phyloP scores from a whole-genome alignment of 1,140 invertebrate genomes.

The Saccostrea cuccullata region DNA sequence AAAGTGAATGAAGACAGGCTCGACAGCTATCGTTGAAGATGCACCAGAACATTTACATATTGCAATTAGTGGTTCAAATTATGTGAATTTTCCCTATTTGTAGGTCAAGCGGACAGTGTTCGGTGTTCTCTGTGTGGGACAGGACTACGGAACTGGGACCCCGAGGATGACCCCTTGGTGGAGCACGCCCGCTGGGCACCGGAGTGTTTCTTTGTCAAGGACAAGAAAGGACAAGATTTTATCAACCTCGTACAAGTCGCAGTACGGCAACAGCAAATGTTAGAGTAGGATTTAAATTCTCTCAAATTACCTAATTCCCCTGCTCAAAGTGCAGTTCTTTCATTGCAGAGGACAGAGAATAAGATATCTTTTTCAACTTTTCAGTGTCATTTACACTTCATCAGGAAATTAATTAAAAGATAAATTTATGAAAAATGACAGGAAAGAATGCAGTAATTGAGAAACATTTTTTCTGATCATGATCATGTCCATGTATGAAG shows the following conservation, averaged over 20 bases:
- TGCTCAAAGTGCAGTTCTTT: background rate
- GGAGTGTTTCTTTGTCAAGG: conserved; percentile 33
- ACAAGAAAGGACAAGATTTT: conserved; percentile 45
- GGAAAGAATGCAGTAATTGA: too few species aligned
- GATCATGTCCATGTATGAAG: too few species aligned
- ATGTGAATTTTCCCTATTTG: background rate
- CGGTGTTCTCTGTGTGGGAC: conserved; percentile 44
- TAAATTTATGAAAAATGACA: too few species aligned
- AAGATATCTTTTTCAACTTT: too few species aligned
- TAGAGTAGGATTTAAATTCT: background rate
- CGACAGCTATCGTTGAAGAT: too few species aligned
- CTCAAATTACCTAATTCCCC: background rate
- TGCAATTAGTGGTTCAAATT: background rate
- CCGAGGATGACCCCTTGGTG: conserved; percentile 44
- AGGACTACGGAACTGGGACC: conserved; percentile 46
- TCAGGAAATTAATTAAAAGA: too few species aligned
- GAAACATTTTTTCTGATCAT: too few species aligned
- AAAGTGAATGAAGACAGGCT: too few species aligned
- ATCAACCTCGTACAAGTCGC: conserved; percentile 43
- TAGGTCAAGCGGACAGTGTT: conserved; percentile 41
- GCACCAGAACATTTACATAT: too few species aligned
- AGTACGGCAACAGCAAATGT: conserved; percentile 40
- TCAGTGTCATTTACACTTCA: too few species aligned
- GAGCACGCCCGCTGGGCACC: conserved; percentile 48
- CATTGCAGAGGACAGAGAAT: too few species aligned